Percentiles rank a stretch among this genome's conserved stretches.
Conservation (phyloP, 2,888 invertebrate genomes). For the Gymnosoma rotundatum region DNA sequence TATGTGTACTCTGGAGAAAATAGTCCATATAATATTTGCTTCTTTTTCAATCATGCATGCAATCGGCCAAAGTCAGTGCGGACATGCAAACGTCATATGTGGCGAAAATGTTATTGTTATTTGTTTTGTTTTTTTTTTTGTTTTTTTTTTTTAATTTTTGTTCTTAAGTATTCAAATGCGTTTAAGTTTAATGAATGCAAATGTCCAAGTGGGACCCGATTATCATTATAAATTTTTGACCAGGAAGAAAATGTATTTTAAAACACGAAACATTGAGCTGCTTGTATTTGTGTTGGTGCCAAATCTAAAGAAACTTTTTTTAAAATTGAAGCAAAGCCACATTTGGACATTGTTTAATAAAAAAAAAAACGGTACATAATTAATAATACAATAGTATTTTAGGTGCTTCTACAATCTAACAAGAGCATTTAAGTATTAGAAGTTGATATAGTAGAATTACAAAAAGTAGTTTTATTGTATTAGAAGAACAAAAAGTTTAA, state of each 20-base stretch:
- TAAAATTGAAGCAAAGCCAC: constrained; percentile 33
- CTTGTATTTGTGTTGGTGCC: constrained; percentile 4
- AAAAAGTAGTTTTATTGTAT: background rate
- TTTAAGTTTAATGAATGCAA: constrained; percentile 53
- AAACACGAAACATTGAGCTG: constrained; percentile 26
- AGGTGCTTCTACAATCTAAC: constrained; percentile 68
- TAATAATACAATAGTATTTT: constrained; percentile 31
- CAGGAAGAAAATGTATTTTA: constrained; percentile 8
- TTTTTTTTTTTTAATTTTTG: constrained; percentile 35
- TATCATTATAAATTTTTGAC: constrained; percentile 26
- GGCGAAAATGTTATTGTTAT: background rate
- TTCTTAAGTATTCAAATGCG: constrained; percentile 56
- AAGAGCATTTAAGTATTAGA: constrained; percentile 54
- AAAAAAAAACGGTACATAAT: constrained; percentile 12
- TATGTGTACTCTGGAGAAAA: background rate
- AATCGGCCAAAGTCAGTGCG: constrained; percentile 70
- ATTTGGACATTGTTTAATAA: constrained; percentile 60
- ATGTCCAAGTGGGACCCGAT: constrained; percentile 61
- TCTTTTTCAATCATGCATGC: constrained; percentile 76
- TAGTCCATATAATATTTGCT: constrained; percentile 47
- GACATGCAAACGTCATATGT: constrained; percentile 67
- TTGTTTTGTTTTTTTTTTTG: constrained; percentile 29
- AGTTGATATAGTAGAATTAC: constrained; percentile 36
- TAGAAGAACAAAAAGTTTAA: constrained; percentile 40
- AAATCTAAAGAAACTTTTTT: constrained; percentile 13